Evolutionary conservation across 1,140 invertebrate species (phyloP).

Genomic region (Trichogramma pretiosum): DNA sequence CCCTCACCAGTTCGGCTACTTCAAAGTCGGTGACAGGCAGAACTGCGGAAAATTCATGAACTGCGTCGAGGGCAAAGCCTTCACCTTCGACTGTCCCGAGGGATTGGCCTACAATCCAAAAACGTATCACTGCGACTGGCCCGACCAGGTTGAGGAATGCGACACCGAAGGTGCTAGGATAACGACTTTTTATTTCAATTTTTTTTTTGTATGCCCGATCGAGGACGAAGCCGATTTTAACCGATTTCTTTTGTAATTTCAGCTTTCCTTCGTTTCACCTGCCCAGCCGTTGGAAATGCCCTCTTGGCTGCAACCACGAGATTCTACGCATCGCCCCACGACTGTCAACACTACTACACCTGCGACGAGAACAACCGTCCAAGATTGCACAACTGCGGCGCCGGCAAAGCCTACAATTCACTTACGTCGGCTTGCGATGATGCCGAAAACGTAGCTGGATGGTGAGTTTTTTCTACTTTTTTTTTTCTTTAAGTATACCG

Average conservation of each 20-base stretch:
- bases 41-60: constrained; percentile 79
- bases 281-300: constrained; percentile 47
- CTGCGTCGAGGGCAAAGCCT: constrained; percentile 65
- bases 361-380: constrained; percentile 67
- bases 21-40: constrained; percentile 57
- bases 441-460: constrained; percentile 67
- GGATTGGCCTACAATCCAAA: constrained; percentile 75
- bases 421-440: constrained; percentile 64
- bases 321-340: constrained; percentile 51
- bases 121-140: constrained; percentile 77
- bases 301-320: constrained; percentile 44
- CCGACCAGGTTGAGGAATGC: constrained; percentile 67
- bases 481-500: background rate
- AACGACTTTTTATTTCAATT: background rate
- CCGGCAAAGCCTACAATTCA: constrained; percentile 73
- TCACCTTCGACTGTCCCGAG: constrained; percentile 64
- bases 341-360: constrained; percentile 75
- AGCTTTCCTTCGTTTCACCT: constrained; percentile 61
- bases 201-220: background rate
- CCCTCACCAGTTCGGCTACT: constrained; percentile 79
- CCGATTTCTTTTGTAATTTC: constrained; percentile 22
- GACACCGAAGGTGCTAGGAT: constrained; percentile 60
- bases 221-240: background rate
- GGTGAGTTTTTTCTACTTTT: constrained; percentile 40
- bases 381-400: constrained; percentile 62